A percentile compares a stretch with the other conserved stretches of the same genome.
phyloP scores from a whole-genome alignment of 2,797 vertebrate genomes.

The Scolopax rusticola region DNA sequence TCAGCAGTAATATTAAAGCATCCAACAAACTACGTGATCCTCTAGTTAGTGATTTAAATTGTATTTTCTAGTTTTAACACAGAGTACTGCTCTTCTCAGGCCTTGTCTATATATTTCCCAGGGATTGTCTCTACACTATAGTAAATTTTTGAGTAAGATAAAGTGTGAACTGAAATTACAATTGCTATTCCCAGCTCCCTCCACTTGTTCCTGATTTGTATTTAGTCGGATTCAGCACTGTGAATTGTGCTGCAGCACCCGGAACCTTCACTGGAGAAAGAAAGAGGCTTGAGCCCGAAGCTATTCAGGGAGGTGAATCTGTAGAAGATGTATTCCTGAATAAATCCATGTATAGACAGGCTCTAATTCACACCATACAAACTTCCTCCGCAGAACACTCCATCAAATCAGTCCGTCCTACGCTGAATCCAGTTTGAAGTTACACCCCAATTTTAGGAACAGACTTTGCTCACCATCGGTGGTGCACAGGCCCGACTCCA shows the following conservation, averaged over 20 bases:
- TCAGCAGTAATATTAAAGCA: not conserved
- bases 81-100: not conserved
- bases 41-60: not conserved
- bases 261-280: not conserved
- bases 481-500: not conserved
- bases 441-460: not conserved
- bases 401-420: not conserved
- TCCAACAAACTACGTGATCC: not conserved
- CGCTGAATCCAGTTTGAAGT: not conserved
- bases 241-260: not conserved
- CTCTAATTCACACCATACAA: constrained; percentile 12
- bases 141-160: not conserved
- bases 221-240: not conserved
- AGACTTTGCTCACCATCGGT: not conserved
- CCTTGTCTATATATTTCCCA: not conserved
- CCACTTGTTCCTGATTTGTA: not conserved
- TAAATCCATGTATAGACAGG: not conserved
- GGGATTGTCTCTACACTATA: rapidly evolving
- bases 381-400: not conserved
- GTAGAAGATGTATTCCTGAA: not conserved
- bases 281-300: not conserved
- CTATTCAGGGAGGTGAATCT: constrained; percentile 4
- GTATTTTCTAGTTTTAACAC: not conserved
- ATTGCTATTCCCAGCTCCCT: not conserved
- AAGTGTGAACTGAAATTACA: not conserved